Evolutionary conservation across 1,140 invertebrate genomes (phyloP).

Genomic region (Rhopalosiphum padi): DNA sequence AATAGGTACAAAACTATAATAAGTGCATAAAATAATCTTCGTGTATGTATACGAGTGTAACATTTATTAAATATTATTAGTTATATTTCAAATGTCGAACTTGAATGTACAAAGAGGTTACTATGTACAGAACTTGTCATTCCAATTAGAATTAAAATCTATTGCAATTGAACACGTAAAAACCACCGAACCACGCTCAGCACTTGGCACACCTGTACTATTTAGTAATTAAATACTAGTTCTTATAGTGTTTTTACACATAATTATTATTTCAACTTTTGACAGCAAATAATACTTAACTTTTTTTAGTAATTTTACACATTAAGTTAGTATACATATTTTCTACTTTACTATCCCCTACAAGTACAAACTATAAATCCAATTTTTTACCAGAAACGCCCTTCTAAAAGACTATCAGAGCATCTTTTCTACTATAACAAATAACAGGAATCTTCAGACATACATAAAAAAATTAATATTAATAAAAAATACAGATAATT

Average conservation of each 20-base stretch:
- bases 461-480: neutral
- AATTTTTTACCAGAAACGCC: neutral
- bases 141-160: neutral
- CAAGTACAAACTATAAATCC: neutral
- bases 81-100: neutral
- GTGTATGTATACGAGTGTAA: neutral
- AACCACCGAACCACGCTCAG: neutral
- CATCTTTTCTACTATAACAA: neutral
- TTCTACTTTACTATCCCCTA: neutral
- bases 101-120: neutral
- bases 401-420: accelerated
- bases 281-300: neutral
- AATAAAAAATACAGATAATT: neutral
- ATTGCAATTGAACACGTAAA: neutral
- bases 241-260: neutral
- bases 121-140: neutral
- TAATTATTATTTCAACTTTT: neutral
- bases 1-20: neutral
- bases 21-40: neutral
- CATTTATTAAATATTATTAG: neutral
- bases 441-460: neutral
- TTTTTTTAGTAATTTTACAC: neutral
- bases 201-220: neutral
- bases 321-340: neutral
- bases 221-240: too few species aligned